These are phyloP conservation scores for Callimico goeldii DNA, from an alignment of 2,797 vertebrate species.

Conservation along the genomic window DNA sequence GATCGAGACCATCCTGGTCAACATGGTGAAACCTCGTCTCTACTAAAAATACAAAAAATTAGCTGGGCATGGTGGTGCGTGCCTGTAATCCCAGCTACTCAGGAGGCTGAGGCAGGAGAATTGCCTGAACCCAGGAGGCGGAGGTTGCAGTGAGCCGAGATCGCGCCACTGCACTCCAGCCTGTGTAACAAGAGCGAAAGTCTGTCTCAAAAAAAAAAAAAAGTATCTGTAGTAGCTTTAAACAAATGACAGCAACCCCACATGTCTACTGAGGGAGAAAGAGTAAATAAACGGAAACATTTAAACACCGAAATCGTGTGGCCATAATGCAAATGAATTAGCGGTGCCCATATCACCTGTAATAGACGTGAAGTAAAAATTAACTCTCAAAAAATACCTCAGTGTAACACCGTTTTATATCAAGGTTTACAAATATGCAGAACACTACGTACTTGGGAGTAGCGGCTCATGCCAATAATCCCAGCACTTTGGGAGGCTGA, in stretches of 20 bases:
- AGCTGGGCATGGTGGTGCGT: no score
- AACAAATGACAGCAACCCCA: background rate
- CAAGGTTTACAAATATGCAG: background rate
- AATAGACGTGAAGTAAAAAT: background rate
- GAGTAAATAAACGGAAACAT: background rate
- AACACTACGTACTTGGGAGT: background rate
- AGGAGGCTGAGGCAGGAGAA: no score
- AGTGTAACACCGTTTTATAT: background rate
- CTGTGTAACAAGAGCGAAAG: no score
- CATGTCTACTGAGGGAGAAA: background rate
- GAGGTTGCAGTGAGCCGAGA: no score
- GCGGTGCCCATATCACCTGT: background rate
- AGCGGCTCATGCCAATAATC: background rate
- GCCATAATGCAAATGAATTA: background rate
- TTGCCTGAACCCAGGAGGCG: no score
- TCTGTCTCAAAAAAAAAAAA: background rate
- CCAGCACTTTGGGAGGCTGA: background rate
- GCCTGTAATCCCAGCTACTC: no score
- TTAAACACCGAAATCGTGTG: background rate
- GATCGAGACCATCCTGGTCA: no score
- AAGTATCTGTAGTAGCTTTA: background rate
- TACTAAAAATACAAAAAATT: no score
- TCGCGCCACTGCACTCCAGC: no score
- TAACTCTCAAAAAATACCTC: background rate
- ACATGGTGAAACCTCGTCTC: no score